phyloP scores from a whole-genome alignment of 2,797 vertebrate species.

The Sorex maritimensis region DNA sequence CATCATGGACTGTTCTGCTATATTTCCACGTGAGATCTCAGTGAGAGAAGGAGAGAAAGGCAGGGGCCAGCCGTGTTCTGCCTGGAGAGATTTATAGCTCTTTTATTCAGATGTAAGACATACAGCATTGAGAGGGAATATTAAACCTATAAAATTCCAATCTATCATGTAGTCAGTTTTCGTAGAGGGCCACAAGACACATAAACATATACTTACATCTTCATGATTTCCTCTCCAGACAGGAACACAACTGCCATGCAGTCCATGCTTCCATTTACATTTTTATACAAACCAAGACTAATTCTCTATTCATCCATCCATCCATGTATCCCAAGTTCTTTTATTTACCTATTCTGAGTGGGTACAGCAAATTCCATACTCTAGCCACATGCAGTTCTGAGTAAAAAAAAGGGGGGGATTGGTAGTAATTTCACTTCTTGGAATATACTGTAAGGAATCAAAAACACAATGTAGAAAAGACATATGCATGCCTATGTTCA shows the following conservation, averaged over 20 bases:
- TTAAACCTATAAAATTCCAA: conserved; percentile 85
- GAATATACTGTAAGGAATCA: no score
- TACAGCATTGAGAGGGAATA: conserved; percentile 81
- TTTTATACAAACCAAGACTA: not conserved
- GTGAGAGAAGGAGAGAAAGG: conserved; percentile 68
- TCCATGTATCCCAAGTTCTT: not conserved
- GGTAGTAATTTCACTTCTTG: no score
- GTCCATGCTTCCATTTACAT: conserved; percentile 9
- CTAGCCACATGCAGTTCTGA: not conserved
- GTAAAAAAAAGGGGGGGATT: not conserved
- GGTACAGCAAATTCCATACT: not conserved
- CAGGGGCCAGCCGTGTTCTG: conserved; percentile 72
- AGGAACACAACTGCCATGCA: not conserved
- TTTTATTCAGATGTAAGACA: conserved; percentile 87
- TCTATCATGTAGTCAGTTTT: conserved; percentile 82
- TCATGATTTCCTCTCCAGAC: conserved; percentile 17
- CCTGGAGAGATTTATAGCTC: conserved; percentile 88
- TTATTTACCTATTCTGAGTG: conserved; percentile 6
- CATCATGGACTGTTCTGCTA: conserved; percentile 87
- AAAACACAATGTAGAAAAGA: no score
- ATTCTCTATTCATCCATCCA: not conserved
- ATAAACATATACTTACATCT: not conserved
- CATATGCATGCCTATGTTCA: no score
- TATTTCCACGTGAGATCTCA: conserved; percentile 87
- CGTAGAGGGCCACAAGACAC: conserved; percentile 73